Evolutionary conservation across 2,888 invertebrate genomes (phyloP).

Genomic region (Trachelus stipa): DNA sequence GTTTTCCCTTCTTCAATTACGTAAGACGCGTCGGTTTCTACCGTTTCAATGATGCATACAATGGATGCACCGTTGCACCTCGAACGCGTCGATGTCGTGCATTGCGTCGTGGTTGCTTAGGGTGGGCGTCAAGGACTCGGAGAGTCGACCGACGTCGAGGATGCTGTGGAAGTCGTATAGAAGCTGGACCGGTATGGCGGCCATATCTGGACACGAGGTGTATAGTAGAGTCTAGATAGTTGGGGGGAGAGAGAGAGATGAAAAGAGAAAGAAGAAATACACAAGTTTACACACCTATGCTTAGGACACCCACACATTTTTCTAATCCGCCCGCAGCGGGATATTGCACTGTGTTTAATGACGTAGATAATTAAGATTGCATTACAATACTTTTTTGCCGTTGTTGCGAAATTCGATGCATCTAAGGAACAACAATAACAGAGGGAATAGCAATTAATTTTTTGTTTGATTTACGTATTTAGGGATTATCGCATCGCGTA

Average conservation of each 20-base stretch:
- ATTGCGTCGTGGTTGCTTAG: conserved; percentile 14
- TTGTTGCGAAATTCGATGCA: too few relatives aligned
- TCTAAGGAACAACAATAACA: neutral
- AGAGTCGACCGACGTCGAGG: conserved; percentile 34
- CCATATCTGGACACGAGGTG: conserved; percentile 52
- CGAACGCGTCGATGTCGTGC: neutral
- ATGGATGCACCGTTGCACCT: conserved; percentile 3
- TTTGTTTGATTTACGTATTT: too few relatives aligned
- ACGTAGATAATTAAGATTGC: neutral
- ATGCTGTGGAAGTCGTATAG: conserved; percentile 12
- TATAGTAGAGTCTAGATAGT: neutral
- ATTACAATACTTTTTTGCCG: neutral
- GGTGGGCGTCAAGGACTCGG: conserved; percentile 61
- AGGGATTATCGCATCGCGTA: too few relatives aligned
- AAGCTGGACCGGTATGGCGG: conserved; percentile 51
- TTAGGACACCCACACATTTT: neutral
- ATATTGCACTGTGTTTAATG: neutral
- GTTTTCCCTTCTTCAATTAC: neutral
- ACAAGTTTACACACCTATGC: neutral
- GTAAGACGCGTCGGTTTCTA: conserved; percentile 2
- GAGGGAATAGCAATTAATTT: neutral
- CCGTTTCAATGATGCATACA: conserved; percentile 5
- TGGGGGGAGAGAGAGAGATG: neutral
- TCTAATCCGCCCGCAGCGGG: neutral
- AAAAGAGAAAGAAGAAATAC: neutral